A percentile compares a stretch with the other conserved stretches of the same genome.
Conservation (phyloP, 2,797 vertebrate genomes). For the Oryzias sinensis region DNA sequence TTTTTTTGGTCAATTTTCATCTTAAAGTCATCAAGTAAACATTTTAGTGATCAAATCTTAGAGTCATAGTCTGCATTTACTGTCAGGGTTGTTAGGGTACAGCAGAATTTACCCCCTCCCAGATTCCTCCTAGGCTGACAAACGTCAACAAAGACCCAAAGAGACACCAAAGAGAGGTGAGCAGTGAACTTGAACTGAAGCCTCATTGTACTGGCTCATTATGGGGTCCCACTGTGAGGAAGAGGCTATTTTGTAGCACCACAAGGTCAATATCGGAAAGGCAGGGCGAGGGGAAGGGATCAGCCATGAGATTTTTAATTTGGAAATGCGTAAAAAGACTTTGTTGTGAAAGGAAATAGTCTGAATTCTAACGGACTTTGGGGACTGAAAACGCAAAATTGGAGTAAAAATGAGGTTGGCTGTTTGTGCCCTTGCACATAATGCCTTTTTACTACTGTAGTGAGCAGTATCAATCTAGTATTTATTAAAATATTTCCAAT, state of each 20-base stretch:
- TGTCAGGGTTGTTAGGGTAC: slow-evolving; percentile 48
- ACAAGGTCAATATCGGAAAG: slow-evolving; percentile 78
- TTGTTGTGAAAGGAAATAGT: slow-evolving; percentile 57
- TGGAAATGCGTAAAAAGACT: slow-evolving; percentile 68
- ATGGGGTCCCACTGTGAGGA: slow-evolving; percentile 74
- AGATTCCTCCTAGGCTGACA: slow-evolving; percentile 74
- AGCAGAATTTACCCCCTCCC: slow-evolving; percentile 48
- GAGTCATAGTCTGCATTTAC: slow-evolving; percentile 59
- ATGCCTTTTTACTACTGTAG: not conserved
- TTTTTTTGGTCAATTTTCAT: too few relatives aligned
- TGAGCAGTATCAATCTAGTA: slow-evolving; percentile 5
- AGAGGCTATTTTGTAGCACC: slow-evolving; percentile 75
- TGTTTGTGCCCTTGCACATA: slow-evolving; percentile 1
- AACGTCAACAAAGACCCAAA: slow-evolving; percentile 75
- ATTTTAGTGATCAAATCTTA: slow-evolving; percentile 48
- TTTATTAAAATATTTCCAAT: not conserved
- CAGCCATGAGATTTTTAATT: slow-evolving; percentile 73
- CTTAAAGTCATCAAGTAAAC: slow-evolving; percentile 27
- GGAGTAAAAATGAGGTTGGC: slow-evolving; percentile 10
- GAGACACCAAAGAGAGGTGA: slow-evolving; percentile 76
- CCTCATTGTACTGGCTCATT: slow-evolving; percentile 76
- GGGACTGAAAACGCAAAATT: slow-evolving; percentile 44
- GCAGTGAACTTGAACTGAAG: slow-evolving; percentile 77
- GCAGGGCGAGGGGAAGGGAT: slow-evolving; percentile 68
- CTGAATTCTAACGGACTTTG: slow-evolving; percentile 63